Conservation (phyloP, 92 coral and sea anemone species). For the Blastomussa wellsi region DNA sequence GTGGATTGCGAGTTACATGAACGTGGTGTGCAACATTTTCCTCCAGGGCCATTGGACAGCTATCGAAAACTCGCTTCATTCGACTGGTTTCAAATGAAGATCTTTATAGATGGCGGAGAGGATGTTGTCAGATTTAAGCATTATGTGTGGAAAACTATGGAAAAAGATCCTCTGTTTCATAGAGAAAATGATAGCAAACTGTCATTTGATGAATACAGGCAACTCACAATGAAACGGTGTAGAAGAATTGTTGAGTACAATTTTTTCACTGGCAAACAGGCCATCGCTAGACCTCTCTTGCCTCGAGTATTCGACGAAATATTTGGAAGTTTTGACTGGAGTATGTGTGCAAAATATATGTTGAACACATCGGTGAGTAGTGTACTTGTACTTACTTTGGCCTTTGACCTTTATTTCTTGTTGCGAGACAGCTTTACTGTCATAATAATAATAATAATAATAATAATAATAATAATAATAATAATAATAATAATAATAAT, state of each 20-base stretch:
- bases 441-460: too few species aligned
- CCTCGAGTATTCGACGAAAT: slow-evolving; percentile 57
- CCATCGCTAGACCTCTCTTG: slow-evolving; percentile 68
- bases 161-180: slow-evolving; percentile 82
- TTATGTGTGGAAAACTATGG: slow-evolving; percentile 74
- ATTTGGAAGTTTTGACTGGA: slow-evolving; percentile 84
- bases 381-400: background rate
- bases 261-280: slow-evolving; percentile 75
- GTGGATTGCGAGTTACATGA: background rate
- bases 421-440: too few species aligned
- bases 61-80: slow-evolving; percentile 82
- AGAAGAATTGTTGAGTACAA: slow-evolving; percentile 76
- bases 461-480: too few species aligned
- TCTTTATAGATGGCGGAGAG: slow-evolving; percentile 88
- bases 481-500: too few species aligned
- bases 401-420: too few species aligned
- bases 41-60: slow-evolving; percentile 83
- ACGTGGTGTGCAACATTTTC: slow-evolving; percentile 30
- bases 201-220: slow-evolving; percentile 74
- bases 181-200: slow-evolving; percentile 59
- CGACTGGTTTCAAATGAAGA: slow-evolving; percentile 83
- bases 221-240: slow-evolving; percentile 70
- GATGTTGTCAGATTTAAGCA: slow-evolving; percentile 75
- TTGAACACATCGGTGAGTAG: slow-evolving; percentile 72
- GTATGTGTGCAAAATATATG: slow-evolving; percentile 60